Evolutionary conservation across 2,888 invertebrate species (phyloP).

Genomic region (Vandiemenella viatica): DNA sequence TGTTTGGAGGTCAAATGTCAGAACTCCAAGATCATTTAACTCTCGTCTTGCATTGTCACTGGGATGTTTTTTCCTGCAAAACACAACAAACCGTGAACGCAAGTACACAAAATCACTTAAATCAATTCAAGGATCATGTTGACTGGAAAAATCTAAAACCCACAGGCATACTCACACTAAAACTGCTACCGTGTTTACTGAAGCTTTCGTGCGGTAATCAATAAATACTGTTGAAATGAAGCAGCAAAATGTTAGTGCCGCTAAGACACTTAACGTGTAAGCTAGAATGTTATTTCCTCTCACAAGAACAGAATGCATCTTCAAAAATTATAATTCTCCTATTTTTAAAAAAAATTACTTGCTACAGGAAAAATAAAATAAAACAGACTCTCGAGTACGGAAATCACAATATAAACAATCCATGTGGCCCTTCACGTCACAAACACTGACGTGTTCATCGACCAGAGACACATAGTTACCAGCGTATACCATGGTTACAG

Average conservation of each 20-base stretch:
- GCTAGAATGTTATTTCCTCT: slow-evolving; percentile 92
- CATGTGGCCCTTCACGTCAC: too few relatives aligned
- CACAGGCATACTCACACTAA: slow-evolving; percentile 72
- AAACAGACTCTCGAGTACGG: too few relatives aligned
- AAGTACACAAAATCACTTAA: too few relatives aligned
- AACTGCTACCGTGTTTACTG: slow-evolving; percentile 80
- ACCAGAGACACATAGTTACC: too few relatives aligned
- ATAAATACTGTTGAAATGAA: slow-evolving; percentile 89
- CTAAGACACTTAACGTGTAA: slow-evolving; percentile 87
- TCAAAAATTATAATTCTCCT: slow-evolving; percentile 17
- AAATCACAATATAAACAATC: too few relatives aligned
- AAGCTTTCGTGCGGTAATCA: slow-evolving; percentile 70
- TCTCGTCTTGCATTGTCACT: slow-evolving; percentile 90
- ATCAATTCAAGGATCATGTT: too few relatives aligned
- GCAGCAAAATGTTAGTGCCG: slow-evolving; percentile 87
- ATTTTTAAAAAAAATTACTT: too few relatives aligned
- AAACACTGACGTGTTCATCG: too few relatives aligned
- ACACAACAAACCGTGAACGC: too few relatives aligned
- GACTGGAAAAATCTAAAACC: too few relatives aligned
- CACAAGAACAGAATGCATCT: slow-evolving; percentile 77
- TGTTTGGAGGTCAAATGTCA: slow-evolving; percentile 88
- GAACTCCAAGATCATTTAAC: slow-evolving; percentile 86
- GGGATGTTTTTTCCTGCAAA: slow-evolving; percentile 82
- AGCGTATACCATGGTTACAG: too few relatives aligned
- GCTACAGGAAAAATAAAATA: too few relatives aligned